phyloP scores from a whole-genome alignment of 2,797 vertebrate species.

The Masticophis lateralis region DNA sequence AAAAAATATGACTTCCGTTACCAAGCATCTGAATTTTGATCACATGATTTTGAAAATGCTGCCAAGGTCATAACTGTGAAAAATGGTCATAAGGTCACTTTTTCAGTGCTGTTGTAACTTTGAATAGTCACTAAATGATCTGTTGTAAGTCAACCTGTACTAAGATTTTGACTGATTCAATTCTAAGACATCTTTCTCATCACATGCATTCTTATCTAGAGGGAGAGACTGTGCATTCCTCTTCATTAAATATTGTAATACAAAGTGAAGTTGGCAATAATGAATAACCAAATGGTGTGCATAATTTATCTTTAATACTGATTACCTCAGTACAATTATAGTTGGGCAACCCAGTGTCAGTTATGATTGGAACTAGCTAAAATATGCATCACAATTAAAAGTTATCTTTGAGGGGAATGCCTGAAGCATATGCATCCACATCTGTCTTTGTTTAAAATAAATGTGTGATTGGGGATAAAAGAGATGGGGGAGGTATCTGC shows the following conservation, averaged over 20 bases:
- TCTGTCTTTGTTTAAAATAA: not conserved
- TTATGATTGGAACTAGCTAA: conserved; percentile 19
- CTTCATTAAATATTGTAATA: not conserved
- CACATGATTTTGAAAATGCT: no score
- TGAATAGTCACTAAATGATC: no score
- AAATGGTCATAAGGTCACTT: no score
- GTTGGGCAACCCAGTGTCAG: not conserved
- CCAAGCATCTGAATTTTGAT: no score
- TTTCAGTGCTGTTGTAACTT: no score
- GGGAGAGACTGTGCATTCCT: not conserved
- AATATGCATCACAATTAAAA: conserved; percentile 14
- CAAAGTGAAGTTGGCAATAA: conserved; percentile 2
- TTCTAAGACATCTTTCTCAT: not conserved
- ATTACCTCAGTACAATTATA: not conserved
- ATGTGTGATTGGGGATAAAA: not conserved
- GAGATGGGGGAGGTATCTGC: not conserved
- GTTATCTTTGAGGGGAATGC: not conserved
- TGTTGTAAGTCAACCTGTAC: no score
- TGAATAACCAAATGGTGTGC: not conserved
- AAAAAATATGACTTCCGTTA: no score
- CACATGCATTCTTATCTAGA: not conserved
- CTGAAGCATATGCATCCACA: not conserved
- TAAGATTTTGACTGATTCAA: not conserved
- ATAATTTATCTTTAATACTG: not conserved
- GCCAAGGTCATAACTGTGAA: no score